A percentile compares a stretch with the other conserved stretches of the same genome.
Conservation (phyloP, 2,888 invertebrate genomes). For the Drosophila birchii region DNA sequence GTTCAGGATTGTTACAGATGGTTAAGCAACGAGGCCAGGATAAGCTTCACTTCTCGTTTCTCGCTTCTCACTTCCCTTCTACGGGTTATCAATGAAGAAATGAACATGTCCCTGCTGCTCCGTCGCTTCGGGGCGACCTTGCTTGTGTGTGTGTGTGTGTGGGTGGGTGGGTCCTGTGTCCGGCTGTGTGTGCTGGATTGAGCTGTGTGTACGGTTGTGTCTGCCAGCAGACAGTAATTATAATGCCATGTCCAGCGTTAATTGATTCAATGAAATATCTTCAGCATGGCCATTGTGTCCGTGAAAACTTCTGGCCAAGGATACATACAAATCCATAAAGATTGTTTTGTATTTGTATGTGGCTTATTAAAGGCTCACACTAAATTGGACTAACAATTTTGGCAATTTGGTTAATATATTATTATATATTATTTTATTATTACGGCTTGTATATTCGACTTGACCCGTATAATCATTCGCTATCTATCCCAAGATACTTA, state of each 20-base stretch:
- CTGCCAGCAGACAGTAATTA: constrained; percentile 76
- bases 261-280: constrained; percentile 78
- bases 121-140: constrained; percentile 65
- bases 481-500: too few species aligned
- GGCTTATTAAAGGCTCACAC: constrained; percentile 46
- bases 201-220: constrained; percentile 8
- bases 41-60: constrained; percentile 42
- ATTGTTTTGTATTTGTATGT: constrained; percentile 27
- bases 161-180: constrained; percentile 12
- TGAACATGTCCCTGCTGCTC: constrained; percentile 49
- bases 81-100: constrained; percentile 37
- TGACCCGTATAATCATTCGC: too few species aligned
- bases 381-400: constrained; percentile 15
- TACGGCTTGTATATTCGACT: too few species aligned
- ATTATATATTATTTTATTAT: too few species aligned
- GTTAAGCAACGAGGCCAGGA: constrained; percentile 77
- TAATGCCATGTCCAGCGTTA: constrained; percentile 81
- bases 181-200: constrained; percentile 35
- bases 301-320: constrained; percentile 21
- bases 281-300: constrained; percentile 40
- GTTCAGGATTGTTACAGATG: constrained; percentile 61
- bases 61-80: constrained; percentile 16
- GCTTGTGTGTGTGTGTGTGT: constrained; percentile 40
- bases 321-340: neutral
- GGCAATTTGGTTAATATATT: neutral